Evolutionary conservation across 2,113 vertebrate species (phyloP), one percentile per base, ranked within the genome.

Genomic region (Catharus bicknelli): DNA sequence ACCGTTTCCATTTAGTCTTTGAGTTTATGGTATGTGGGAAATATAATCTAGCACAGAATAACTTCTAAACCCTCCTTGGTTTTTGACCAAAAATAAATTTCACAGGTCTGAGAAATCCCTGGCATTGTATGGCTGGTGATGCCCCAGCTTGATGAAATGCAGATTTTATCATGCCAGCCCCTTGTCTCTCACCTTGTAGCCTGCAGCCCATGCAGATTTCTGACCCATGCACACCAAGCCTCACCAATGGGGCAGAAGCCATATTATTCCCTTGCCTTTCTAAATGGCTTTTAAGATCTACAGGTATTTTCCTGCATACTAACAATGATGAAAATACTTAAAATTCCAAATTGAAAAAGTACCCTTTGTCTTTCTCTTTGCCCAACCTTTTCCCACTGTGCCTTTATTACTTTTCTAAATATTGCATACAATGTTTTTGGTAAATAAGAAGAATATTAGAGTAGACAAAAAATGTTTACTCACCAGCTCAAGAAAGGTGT

Each of bases 401-500:
- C 34, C 66, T 61, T 90, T 82, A 87, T 69, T 79, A 45, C 70
- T 89, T 90, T 85, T 89, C 82, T 61, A 89, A 91, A 89, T 81
- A 80, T 36, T 80, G 78, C 94, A 87, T 69, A 80, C 86, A 90
- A 68, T 48, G 74, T 90, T 96, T 96, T 76, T 1, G 1, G 89
- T 92, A 92, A 93, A 91, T 79, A 94, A 53, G 85, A 92, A 84
- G 50, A 62, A 85, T 83, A 76, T 85, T 92, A 79, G 62, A 47
- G 67, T 7, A 92, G 91, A 91, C 84, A 92, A 95, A 94, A 90
- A 68, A 70, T 89, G 78, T 94, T 96, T 96, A 76, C 62, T 51
- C 59, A 91, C 30, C 82, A 90, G 93, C 93, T 94, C 87, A 90
- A n/a, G 64, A 92, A 86, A 96, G 93, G 93, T 96, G 93, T 67